These are phyloP conservation scores for Uloborus plumipes DNA, from an alignment of 2,888 invertebrate species.

Conservation along the genomic window DNA sequence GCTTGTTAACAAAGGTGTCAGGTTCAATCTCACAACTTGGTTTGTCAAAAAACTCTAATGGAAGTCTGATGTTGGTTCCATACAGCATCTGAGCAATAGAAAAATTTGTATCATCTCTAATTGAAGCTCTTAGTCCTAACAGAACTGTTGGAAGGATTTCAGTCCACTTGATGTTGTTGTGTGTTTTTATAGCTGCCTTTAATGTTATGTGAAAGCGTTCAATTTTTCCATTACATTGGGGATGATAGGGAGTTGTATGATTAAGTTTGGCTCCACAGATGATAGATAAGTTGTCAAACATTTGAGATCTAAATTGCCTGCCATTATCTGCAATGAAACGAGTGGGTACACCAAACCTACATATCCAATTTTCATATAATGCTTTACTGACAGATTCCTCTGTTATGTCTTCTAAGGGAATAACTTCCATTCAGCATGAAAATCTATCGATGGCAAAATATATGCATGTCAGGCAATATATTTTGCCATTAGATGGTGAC, in stretches of 20 bases:
- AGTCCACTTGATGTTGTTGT: constrained; percentile 5
- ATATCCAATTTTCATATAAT: constrained; percentile 71
- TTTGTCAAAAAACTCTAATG: constrained; percentile 6
- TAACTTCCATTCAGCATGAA: constrained; percentile 71
- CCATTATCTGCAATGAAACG: constrained; percentile 70
- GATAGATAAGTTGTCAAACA: not conserved
- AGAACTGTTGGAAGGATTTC: not conserved
- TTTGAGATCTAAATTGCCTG: constrained; percentile 68
- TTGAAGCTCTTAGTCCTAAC: not conserved
- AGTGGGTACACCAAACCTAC: constrained; percentile 69
- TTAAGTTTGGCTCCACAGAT: not conserved
- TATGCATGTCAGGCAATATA: constrained; percentile 25
- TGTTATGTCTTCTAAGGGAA: constrained; percentile 70
- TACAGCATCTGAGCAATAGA: constrained; percentile 15
- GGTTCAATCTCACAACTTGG: too few species aligned
- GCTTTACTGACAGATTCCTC: constrained; percentile 70
- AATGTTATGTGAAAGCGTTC: constrained; percentile 1
- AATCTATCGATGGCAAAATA: too few species aligned
- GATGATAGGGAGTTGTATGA: constrained; percentile 2
- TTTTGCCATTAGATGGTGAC: constrained; percentile 12
- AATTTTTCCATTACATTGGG: constrained; percentile 19
- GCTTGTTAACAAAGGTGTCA: too few species aligned
- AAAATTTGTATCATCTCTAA: not conserved
- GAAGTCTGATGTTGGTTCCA: not conserved
- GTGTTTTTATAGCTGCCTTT: not conserved